Evolutionary conservation across 2,113 vertebrate genomes (phyloP).

Genomic region (Drymodes brunneopygia): DNA sequence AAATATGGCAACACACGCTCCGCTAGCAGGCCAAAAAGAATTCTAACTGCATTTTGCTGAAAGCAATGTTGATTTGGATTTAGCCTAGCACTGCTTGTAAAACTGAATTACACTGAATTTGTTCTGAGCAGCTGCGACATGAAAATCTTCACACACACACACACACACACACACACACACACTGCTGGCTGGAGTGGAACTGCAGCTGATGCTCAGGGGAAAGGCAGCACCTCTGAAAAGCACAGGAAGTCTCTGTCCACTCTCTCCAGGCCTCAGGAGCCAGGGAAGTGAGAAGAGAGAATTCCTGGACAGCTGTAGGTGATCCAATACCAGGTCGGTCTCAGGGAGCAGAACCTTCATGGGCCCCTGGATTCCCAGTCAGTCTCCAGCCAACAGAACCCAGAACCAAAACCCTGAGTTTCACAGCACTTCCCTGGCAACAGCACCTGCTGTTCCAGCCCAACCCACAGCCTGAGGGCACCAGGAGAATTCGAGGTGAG

Average conservation of each 20-base stretch:
- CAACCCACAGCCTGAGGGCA: background rate
- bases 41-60: constrained; percentile 35
- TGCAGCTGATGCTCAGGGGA: background rate
- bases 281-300: background rate
- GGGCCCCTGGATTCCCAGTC: background rate
- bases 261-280: background rate
- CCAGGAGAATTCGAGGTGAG: background rate
- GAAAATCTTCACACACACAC: background rate
- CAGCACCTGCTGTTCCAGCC: background rate
- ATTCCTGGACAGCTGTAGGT: background rate
- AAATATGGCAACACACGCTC: constrained; percentile 27
- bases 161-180: background rate
- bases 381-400: background rate
- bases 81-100: constrained; percentile 50
- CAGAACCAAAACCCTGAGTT: background rate
- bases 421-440: background rate
- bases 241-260: background rate
- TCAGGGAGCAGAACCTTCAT: background rate
- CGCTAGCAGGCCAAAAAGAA: constrained; percentile 34
- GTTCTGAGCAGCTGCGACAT: background rate
- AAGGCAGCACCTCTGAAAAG: background rate
- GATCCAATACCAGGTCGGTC: background rate
- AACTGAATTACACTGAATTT: constrained; percentile 50
- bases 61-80: constrained; percentile 63
- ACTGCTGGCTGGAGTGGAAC: background rate